Evolutionary conservation across 2,113 vertebrate species (phyloP).

Genomic region (Solea senegalensis): DNA sequence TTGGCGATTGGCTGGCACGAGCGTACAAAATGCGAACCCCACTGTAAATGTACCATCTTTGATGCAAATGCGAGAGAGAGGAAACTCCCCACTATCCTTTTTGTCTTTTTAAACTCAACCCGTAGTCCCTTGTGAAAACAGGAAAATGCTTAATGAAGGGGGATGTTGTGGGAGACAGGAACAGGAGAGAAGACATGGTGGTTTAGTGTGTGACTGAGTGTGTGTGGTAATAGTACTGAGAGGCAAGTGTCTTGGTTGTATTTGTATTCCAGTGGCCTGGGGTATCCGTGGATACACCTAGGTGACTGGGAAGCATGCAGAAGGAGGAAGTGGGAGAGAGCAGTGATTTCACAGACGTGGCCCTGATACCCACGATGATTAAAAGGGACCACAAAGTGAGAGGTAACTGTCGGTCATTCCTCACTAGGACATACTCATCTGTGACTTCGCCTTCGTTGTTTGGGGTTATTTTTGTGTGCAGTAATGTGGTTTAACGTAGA

Average conservation of each 20-base stretch:
- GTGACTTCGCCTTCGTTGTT: conserved; percentile 8
- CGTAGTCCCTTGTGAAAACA: conserved; percentile 80
- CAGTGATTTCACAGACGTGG: conserved; percentile 74
- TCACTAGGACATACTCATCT: conserved; percentile 36
- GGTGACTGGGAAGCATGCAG: conserved; percentile 89
- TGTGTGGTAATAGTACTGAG: conserved; percentile 60
- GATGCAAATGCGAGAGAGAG: conserved; percentile 18
- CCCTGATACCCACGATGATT: conserved; percentile 76
- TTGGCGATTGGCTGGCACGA: neutral
- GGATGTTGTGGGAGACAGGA: conserved; percentile 55
- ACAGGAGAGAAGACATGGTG: conserved; percentile 55
- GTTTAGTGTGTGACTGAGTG: conserved; percentile 32
- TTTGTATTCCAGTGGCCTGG: conserved; percentile 86
- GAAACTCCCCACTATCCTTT: conserved; percentile 27
- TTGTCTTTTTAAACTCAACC: conserved; percentile 52
- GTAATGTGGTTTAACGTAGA: neutral
- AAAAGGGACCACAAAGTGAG: conserved; percentile 64
- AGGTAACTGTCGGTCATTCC: conserved; percentile 75
- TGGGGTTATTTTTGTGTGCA: neutral
- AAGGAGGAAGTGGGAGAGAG: conserved; percentile 82
- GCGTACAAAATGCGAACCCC: conserved; percentile 2
- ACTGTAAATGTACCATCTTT: conserved; percentile 31
- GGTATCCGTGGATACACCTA: conserved; percentile 92
- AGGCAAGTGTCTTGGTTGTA: conserved; percentile 76
- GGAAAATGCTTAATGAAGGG: conserved; percentile 74